Evolutionary conservation across 2,797 vertebrate species (phyloP).

Genomic region (Acanthiza pusilla): DNA sequence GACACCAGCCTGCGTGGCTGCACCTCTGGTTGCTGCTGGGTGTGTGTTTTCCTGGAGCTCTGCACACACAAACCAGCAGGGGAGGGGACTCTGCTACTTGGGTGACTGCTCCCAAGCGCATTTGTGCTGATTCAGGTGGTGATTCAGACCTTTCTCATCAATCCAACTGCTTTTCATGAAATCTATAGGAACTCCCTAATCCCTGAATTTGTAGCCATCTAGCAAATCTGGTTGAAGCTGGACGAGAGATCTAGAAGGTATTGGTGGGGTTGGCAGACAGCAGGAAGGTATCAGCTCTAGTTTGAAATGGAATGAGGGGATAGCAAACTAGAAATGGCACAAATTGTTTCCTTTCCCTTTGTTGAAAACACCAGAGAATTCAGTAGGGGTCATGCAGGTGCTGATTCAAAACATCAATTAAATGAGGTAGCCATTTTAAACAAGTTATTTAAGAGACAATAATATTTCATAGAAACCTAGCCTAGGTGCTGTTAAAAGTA

Average conservation of each 20-base stretch:
- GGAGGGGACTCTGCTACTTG: neutral
- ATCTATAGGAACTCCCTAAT: neutral
- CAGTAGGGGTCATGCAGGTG: neutral
- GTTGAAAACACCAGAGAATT: neutral
- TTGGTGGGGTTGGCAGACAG: neutral
- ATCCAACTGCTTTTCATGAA: neutral
- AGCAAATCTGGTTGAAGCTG: neutral
- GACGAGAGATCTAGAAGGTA: neutral
- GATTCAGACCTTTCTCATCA: neutral
- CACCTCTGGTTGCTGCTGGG: neutral
- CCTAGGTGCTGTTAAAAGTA: neutral
- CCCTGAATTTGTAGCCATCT: neutral
- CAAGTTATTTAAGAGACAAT: neutral
- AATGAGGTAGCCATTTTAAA: neutral
- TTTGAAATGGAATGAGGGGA: neutral
- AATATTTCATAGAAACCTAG: neutral
- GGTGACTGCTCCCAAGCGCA: neutral
- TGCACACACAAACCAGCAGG: rapidly evolving
- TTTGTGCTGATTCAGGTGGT: neutral
- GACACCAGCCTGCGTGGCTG: neutral
- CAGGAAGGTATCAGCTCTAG: neutral
- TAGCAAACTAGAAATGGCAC: neutral
- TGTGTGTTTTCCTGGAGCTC: neutral
- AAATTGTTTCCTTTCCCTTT: neutral
- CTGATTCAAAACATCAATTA: neutral